phyloP scores from a whole-genome alignment of 2,797 vertebrate species.

The Eurystomus glaucurus region DNA sequence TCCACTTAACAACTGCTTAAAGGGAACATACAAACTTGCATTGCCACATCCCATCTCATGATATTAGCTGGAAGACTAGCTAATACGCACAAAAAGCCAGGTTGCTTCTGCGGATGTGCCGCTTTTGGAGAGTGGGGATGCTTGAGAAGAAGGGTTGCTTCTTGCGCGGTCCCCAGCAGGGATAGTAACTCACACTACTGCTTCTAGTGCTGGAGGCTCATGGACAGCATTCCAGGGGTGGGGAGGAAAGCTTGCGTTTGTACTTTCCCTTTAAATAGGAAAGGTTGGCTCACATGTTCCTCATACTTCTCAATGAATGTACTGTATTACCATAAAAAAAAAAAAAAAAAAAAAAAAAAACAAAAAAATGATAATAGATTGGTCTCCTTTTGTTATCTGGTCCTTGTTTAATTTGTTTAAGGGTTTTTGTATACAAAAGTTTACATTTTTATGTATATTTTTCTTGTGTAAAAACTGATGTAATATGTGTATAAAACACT shows the following conservation, averaged over 20 bases:
- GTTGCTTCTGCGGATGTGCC: background rate
- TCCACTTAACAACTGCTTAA: slow-evolving; percentile 76
- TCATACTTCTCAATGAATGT: slow-evolving; percentile 99
- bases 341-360: slow-evolving; percentile 93
- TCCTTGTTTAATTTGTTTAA: slow-evolving; percentile 99
- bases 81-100: slow-evolving; percentile 59
- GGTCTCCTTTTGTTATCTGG: slow-evolving; percentile 99
- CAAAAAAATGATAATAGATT: slow-evolving; percentile 95
- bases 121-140: background rate
- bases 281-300: slow-evolving; percentile 92
- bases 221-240: slow-evolving; percentile 60
- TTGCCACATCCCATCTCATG: background rate
- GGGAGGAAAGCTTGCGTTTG: slow-evolving; percentile 72
- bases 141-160: background rate
- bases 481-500: slow-evolving; percentile 99
- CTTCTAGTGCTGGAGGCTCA: slow-evolving; percentile 41
- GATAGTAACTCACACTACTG: background rate
- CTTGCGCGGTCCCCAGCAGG: background rate
- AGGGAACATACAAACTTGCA: slow-evolving; percentile 81
- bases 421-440: slow-evolving; percentile 99
- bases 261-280: slow-evolving; percentile 86
- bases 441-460: slow-evolving; percentile 99
- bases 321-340: slow-evolving; percentile 97
- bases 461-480: slow-evolving; percentile 99
- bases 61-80: slow-evolving; percentile 54